Conservation (phyloP, 2,888 invertebrate species). For the Silvanus unidentatus region DNA sequence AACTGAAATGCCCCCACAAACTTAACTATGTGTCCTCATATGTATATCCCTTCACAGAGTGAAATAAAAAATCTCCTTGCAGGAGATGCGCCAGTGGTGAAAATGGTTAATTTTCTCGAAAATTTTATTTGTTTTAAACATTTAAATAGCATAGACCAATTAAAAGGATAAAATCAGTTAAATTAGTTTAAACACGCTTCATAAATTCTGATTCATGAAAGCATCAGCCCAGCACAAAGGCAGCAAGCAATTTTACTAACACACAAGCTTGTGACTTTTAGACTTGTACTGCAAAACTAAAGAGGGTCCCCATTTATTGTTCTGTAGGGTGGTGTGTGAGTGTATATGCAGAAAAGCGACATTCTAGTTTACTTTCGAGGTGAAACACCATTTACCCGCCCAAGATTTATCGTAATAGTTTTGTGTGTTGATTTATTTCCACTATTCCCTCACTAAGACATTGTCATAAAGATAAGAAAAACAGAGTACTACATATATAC, state of each 20-base stretch:
- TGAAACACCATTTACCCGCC: conserved; percentile 8
- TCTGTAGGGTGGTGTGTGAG: too few species aligned
- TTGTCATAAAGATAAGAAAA: conserved; percentile 2
- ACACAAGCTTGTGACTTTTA: background rate
- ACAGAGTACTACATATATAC: background rate
- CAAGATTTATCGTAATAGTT: conserved; percentile 13
- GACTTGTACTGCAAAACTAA: background rate
- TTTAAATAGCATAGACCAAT: too few species aligned
- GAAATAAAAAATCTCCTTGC: too few species aligned
- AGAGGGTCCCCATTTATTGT: background rate
- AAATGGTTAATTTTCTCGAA: too few species aligned
- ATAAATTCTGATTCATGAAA: conserved; percentile 19
- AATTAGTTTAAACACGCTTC: conserved; percentile 22
- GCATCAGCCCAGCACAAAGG: conserved; percentile 1
- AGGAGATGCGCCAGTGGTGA: too few species aligned
- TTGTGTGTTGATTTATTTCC: conserved; percentile 12
- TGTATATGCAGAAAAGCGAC: conserved; percentile 6
- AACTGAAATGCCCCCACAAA: too few species aligned
- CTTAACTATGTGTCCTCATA: too few species aligned
- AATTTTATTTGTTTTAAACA: too few species aligned
- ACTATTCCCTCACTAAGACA: background rate
- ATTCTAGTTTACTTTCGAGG: conserved; percentile 12
- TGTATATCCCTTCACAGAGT: too few species aligned
- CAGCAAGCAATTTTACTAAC: background rate
- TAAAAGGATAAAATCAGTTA: conserved; percentile 20